phyloP scores from a whole-genome alignment of 2,113 vertebrate genomes.

The Engraulis encrasicolus region DNA sequence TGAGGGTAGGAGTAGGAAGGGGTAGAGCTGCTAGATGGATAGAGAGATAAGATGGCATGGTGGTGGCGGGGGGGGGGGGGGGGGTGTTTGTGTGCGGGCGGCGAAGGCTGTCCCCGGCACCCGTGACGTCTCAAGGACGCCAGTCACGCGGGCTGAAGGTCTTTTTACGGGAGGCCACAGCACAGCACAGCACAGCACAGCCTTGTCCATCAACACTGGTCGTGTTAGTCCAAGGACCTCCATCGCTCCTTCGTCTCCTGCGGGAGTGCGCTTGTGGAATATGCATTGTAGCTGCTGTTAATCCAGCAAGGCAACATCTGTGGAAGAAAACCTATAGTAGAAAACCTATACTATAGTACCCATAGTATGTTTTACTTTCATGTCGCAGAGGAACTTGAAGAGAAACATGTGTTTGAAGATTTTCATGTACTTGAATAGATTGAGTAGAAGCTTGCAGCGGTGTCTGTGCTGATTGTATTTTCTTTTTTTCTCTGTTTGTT shows the following conservation, averaged over 20 bases:
- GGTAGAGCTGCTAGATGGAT: not conserved
- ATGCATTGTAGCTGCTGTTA: too few species aligned
- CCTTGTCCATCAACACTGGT: not conserved
- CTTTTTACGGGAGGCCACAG: not conserved
- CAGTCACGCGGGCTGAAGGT: not conserved
- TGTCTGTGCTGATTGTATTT: not conserved
- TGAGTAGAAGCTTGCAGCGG: not conserved
- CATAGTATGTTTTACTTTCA: too few species aligned
- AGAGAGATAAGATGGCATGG: not conserved
- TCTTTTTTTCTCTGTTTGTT: conserved; percentile 50
- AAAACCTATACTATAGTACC: too few species aligned
- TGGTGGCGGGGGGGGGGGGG: not conserved
- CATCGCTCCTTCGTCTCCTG: too few species aligned
- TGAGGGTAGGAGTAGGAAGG: not conserved
- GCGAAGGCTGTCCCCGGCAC: not conserved
- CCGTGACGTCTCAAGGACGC: not conserved
- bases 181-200: too few species aligned
- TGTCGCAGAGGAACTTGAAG: not conserved
- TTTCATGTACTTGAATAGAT: not conserved
- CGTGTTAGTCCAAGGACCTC: not conserved
- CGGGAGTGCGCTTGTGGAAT: too few species aligned
- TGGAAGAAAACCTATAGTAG: too few species aligned
- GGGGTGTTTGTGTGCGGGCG: not conserved
- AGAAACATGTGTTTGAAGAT: not conserved
- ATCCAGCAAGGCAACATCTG: too few species aligned